Evolutionary conservation across 2,797 vertebrate species (phyloP), one percentile per base, ranked within the genome.

Genomic region (Tragelaphus eurycerus): DNA sequence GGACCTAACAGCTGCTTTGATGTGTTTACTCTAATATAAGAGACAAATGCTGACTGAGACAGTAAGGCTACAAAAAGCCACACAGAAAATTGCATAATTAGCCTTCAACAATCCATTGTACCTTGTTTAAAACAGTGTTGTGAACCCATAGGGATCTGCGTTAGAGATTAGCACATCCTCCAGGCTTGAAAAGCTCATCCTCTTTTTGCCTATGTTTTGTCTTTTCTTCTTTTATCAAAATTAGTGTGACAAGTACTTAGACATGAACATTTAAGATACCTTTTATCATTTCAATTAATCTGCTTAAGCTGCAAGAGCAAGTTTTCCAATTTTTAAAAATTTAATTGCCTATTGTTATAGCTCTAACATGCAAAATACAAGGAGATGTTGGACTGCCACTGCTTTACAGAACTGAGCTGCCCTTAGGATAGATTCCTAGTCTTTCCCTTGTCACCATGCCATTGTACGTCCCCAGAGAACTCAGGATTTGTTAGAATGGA

Each of bases 211-310:
- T 60, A 16, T 93, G 3, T 50, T 21, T 79, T 79, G 29, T 79
- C 76, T 52, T n/a, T 48, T 17, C 64, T 62, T 92, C 59, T 97
- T 88, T 95, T 19, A 94, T 97, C 10, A 27, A 71, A 97, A 84
- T n/a, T 21, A 89, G 15, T 87, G 34, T 91, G 93, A 95, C 83
- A 93, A 84, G 62, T 82, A 88, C 96, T 96, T 89, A 89, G 34
- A 62, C 27, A 50, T 57, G 59, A 96, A 19, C 31, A 81, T 89
- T 94, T 86, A 71, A 52, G 94, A 82, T 1, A 91, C 21, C 46
- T 85, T 96, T 97, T 97, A 95, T 97, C 84, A 7, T 62, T 90
- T 93, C 7, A 96, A 90, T 9, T 23, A 97, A 89, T 52, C 67
- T 38, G 87, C 9, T 50, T 95, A 31, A 62, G 71, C 95, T 98